phyloP scores from a whole-genome alignment of 2,113 vertebrate genomes.

The Spermophilus dauricus region DNA sequence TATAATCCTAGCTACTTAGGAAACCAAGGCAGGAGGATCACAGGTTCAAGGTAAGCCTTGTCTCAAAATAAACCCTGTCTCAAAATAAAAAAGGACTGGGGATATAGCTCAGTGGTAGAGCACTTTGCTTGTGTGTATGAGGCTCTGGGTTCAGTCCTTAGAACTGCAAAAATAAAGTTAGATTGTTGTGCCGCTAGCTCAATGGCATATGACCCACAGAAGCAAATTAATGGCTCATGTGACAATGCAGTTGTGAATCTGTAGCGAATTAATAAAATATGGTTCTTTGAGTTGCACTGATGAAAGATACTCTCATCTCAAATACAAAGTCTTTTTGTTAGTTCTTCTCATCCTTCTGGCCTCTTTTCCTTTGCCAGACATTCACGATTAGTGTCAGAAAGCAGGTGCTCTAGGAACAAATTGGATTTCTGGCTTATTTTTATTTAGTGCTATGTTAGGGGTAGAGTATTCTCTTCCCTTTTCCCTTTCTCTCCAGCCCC shows the following conservation, averaged over 20 bases:
- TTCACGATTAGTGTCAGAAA: conserved; percentile 18
- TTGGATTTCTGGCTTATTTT: conserved; percentile 53
- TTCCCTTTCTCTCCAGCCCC: neutral
- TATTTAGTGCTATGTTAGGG: neutral
- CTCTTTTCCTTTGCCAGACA: conserved; percentile 57
- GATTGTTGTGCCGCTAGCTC: neutral
- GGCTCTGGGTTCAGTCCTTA: neutral
- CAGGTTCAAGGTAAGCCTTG: neutral
- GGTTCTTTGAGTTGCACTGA: neutral
- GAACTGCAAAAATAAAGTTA: neutral
- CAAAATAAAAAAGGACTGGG: neutral
- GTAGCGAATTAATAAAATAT: neutral
- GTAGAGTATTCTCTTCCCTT: neutral
- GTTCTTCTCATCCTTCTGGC: neutral
- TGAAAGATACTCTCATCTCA: neutral
- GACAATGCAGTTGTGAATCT: neutral
- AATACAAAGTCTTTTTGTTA: conserved; percentile 55
- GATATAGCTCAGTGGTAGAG: neutral
- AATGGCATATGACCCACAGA: neutral
- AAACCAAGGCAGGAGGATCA: neutral
- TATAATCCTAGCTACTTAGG: neutral
- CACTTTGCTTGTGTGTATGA: neutral
- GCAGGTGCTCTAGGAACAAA: neutral
- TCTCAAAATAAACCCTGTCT: neutral
- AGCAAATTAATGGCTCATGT: neutral